Percentiles rank a stretch among this genome's conserved stretches.
These are phyloP conservation scores for Chrysina gloriosa DNA, from an alignment of 2,888 invertebrate genomes.

Conservation along the genomic window DNA sequence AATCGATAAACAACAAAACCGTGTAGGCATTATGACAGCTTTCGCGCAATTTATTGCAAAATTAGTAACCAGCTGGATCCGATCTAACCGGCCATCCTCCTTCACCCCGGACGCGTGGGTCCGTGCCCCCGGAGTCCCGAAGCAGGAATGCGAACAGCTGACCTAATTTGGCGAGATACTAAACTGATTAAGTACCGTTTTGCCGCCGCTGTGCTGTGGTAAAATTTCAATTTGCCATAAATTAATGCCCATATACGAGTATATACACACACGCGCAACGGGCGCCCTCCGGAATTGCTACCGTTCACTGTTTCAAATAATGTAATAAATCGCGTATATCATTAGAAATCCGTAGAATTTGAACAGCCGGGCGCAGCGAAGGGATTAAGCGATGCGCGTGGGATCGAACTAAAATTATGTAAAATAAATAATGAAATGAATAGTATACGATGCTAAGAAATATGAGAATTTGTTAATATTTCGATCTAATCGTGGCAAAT, in stretches of 20 bases:
- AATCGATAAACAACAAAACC: constrained; percentile 33
- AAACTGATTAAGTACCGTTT: constrained; percentile 36
- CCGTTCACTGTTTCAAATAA: constrained; percentile 2
- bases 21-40: constrained; percentile 25
- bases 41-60: constrained; percentile 29
- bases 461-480: too few relatives aligned
- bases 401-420: too few relatives aligned
- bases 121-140: neutral
- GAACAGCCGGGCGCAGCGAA: neutral
- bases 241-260: constrained; percentile 18
- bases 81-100: constrained; percentile 6
- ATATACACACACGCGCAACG: neutral
- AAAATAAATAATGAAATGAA: too few relatives aligned
- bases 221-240: constrained; percentile 36
- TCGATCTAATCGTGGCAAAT: too few relatives aligned
- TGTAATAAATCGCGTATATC: neutral
- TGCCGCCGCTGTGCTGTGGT: constrained; percentile 28
- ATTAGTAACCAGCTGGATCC: constrained; percentile 35
- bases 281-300: neutral
- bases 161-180: constrained; percentile 37
- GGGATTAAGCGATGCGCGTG: too few relatives aligned
- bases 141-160: constrained; percentile 26
- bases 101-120: neutral
- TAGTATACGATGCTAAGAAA: too few relatives aligned
- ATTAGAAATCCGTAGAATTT: constrained; percentile 1